Conservation (phyloP, 2,113 vertebrate genomes). For the Euleptes europaea region DNA sequence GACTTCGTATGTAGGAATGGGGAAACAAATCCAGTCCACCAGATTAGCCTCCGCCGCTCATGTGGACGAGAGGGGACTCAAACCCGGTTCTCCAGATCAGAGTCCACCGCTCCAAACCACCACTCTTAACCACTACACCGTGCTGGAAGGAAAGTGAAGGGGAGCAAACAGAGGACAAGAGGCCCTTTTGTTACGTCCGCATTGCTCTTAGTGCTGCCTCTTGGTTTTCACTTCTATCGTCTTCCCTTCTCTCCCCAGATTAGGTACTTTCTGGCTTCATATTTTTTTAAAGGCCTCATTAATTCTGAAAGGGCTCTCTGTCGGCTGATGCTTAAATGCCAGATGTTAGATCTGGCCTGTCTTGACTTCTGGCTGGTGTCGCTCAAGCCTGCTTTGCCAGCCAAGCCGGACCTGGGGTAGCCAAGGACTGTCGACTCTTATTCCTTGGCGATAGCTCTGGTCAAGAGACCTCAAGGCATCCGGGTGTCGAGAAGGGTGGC, state of each 20-base stretch:
- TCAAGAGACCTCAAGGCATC: background rate
- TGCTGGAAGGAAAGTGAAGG: background rate
- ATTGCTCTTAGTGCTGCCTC: background rate
- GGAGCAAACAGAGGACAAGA: background rate
- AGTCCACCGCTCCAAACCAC: no score
- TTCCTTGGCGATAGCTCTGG: background rate
- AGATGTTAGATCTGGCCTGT: background rate
- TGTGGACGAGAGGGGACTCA: no score
- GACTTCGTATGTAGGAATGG: no score
- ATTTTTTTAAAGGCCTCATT: conserved; percentile 63
- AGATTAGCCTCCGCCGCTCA: no score
- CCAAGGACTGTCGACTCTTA: accelerated
- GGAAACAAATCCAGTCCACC: no score
- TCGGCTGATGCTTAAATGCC: conserved; percentile 24
- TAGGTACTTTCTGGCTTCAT: conserved; percentile 44
- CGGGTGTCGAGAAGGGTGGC: background rate
- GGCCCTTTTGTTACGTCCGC: no score
- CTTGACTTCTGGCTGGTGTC: accelerated
- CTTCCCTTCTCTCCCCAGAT: background rate
- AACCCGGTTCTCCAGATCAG: no score
- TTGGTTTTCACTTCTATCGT: background rate
- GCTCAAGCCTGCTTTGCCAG: background rate
- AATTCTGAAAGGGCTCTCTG: conserved; percentile 33
- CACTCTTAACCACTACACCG: no score
- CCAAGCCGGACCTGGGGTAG: background rate